These are phyloP conservation scores for Drosophila willistoni DNA, from an alignment of 1,140 invertebrate species.

Conservation along the genomic window DNA sequence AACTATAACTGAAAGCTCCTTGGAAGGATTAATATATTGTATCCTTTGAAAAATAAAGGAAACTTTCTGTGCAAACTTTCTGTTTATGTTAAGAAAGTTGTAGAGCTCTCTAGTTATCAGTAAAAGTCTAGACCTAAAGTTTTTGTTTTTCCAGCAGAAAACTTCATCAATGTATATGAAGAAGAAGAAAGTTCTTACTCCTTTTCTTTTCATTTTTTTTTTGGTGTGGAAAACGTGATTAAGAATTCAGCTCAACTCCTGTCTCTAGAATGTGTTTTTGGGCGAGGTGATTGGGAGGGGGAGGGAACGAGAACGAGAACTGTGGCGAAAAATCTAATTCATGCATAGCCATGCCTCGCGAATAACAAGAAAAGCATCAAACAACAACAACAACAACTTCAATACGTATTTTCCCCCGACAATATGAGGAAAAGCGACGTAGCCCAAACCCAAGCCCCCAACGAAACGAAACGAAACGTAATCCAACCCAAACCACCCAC, in stretches of 20 bases:
- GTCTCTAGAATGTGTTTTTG: background rate
- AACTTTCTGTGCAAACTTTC: too few species aligned
- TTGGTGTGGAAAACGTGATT: constrained; percentile 50
- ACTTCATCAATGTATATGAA: background rate
- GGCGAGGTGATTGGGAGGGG: background rate
- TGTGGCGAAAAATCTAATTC: constrained; percentile 55
- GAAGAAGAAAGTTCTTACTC: constrained; percentile 41
- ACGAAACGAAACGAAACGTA: background rate
- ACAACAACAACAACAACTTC: constrained; percentile 22
- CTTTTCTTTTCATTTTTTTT: background rate
- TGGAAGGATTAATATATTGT: too few species aligned
- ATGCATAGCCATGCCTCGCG: constrained; percentile 54
- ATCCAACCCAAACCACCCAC: constrained; percentile 3
- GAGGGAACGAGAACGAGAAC: background rate
- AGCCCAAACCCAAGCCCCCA: background rate
- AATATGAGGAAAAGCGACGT: constrained; percentile 38
- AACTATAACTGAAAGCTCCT: too few species aligned
- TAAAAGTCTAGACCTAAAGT: constrained; percentile 1
- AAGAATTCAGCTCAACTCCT: constrained; percentile 24
- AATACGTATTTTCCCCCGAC: constrained; percentile 54
- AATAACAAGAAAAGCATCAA: constrained; percentile 38
- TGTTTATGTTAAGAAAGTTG: too few species aligned
- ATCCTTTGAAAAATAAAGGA: too few species aligned
- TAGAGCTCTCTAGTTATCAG: too few species aligned
- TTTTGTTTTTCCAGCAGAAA: background rate